Evolutionary conservation across 1,140 invertebrate genomes (phyloP), one percentile per base, ranked within the genome.

Genomic region (Riptortus pedestris): DNA sequence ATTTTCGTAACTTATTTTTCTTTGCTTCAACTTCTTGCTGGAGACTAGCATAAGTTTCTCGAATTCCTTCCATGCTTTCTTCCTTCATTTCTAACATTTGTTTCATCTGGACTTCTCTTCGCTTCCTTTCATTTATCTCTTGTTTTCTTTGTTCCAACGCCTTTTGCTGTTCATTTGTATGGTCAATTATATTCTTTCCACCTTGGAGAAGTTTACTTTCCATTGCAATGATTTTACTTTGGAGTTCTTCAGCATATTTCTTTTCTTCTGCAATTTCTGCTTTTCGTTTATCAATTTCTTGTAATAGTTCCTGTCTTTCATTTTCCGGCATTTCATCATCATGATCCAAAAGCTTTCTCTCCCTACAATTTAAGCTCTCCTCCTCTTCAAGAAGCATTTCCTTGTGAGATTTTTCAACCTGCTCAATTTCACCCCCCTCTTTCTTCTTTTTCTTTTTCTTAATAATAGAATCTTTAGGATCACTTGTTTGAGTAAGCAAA

Each of bases 1-100:
- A 71, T 73, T 89, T 87, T 69, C 88, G 88, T 27, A 89, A 76
- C 78, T 93, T 91, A 70, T 87, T 88, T n/a, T 89, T 90, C 75
- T 95, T 96, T 24, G 87, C 80, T 73, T 96, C 93, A 1, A 95
- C 90, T 75, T 95, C 91, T 74, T 94, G 90, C 73, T 94, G 90
- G 22, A 96, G 75, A 61, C 85, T 91, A 12, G 86, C 80, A 72
- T 90, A 95, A 0, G 89, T 92, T 73, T 90, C 87, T 45, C 85
- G 83, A 31, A 95, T 83, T 73, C 90, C 90, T 61, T 85, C 78
- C 2, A 91, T 90, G 5, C 85, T 90, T 71, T 96, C 88, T 72
- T 98, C 91, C 73, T 93, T 86, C 67, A 86, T 75, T 71, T 94
- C 90, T 52, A 96, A 78, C 71, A 87, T 83, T 74, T 93, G 88